Conservation (phyloP, 1,140 invertebrate species). For the Nautilus pompilius region DNA sequence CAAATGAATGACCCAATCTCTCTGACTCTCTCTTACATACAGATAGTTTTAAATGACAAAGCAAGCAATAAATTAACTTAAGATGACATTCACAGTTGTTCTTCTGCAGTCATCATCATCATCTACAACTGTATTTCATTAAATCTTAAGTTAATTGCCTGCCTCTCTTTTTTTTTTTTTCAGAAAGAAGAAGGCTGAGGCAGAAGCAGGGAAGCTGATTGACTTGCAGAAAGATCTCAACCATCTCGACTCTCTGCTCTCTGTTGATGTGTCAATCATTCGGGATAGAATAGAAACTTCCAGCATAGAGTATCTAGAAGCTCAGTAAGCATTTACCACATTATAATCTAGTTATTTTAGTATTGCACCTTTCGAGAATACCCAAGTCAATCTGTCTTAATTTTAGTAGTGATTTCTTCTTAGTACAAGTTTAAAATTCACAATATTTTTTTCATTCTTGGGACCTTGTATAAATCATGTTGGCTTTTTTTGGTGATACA, state of each 20-base stretch:
- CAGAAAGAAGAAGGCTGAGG: constrained; percentile 69
- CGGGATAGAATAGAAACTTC: constrained; percentile 74
- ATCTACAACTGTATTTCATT: not conserved
- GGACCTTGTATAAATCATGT: too few relatives aligned
- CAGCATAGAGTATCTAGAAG: constrained; percentile 65
- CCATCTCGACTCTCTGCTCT: constrained; percentile 64
- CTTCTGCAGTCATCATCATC: not conserved
- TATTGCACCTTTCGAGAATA: not conserved
- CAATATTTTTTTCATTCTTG: too few relatives aligned
- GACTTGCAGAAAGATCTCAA: constrained; percentile 71
- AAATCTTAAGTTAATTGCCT: not conserved
- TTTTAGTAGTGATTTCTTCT: too few relatives aligned
- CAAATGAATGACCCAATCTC: not conserved
- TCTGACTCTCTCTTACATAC: not conserved
- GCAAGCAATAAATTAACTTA: not conserved
- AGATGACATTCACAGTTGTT: not conserved
- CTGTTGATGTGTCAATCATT: constrained; percentile 69
- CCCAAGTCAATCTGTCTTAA: too few relatives aligned
- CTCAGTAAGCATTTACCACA: constrained; percentile 58
- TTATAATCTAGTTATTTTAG: not conserved
- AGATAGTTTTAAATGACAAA: not conserved
- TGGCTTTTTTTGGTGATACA: too few relatives aligned
- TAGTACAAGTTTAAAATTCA: too few relatives aligned
- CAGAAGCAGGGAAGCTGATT: constrained; percentile 67
- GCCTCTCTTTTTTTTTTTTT: constrained; percentile 27